A percentile compares a stretch with the other conserved stretches of the same genome.
These are phyloP conservation scores for Phyllostomus discolor DNA, from an alignment of 2,113 vertebrate genomes.

Conservation along the genomic window DNA sequence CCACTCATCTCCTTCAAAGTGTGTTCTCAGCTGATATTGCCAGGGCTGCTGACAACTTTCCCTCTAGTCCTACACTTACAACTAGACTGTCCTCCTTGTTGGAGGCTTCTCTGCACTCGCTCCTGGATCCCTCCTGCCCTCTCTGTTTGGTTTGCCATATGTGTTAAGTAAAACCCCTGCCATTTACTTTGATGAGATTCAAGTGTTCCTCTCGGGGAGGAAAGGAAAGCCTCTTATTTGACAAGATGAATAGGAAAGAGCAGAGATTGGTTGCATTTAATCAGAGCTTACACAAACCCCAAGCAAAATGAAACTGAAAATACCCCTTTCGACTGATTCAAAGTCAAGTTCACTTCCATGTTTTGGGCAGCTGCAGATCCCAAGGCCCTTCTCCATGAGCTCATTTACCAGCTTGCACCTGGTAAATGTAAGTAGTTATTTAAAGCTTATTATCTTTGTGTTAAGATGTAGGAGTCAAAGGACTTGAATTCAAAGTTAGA, in stretches of 20 bases:
- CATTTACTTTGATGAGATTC: slow-evolving; percentile 51
- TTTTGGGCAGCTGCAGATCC: slow-evolving; percentile 1
- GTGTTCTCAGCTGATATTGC: background rate
- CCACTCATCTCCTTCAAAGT: background rate
- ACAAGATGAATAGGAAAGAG: slow-evolving; percentile 60
- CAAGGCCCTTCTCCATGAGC: background rate
- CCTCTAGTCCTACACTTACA: background rate
- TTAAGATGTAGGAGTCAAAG: background rate
- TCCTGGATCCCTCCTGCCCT: background rate
- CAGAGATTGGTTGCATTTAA: slow-evolving; percentile 43
- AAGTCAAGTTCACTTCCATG: slow-evolving; percentile 43
- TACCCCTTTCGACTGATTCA: background rate
- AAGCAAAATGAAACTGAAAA: slow-evolving; percentile 43
- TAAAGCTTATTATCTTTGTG: background rate
- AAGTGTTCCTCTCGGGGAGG: slow-evolving; percentile 35
- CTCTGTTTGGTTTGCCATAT: slow-evolving; percentile 24
- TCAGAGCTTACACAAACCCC: slow-evolving; percentile 48
- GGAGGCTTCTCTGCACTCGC: background rate
- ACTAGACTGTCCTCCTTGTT: background rate
- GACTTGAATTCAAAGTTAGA: background rate
- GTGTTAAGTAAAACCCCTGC: slow-evolving; percentile 50
- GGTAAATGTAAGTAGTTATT: background rate
- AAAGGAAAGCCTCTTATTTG: slow-evolving; percentile 37
- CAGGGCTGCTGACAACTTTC: background rate
- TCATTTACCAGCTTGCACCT: background rate